phyloP scores from a whole-genome alignment of 2,113 vertebrate species.

The Australoheros scitulus region DNA sequence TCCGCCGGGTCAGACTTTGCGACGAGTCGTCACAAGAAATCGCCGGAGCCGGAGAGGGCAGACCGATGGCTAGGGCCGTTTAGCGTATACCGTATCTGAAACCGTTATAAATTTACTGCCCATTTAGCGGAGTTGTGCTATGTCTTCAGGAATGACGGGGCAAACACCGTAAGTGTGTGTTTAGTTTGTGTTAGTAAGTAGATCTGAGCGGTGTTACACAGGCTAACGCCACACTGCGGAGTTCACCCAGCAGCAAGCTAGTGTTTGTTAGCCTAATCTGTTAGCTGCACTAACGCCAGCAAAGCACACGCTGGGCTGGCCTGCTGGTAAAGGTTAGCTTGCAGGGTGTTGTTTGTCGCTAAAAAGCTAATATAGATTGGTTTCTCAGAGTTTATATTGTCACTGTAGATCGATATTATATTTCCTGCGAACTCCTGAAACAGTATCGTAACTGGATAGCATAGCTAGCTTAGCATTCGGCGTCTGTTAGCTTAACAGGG shows the following conservation, averaged over 20 bases:
- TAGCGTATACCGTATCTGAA: neutral
- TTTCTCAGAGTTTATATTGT: rapidly evolving
- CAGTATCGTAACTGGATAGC: neutral
- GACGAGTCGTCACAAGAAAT: constrained; percentile 56
- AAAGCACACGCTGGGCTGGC: neutral
- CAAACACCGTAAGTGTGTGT: constrained; percentile 78
- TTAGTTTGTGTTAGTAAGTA: neutral
- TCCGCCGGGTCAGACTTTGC: constrained; percentile 41
- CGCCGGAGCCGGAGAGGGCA: constrained; percentile 12
- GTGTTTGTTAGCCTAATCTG: neutral
- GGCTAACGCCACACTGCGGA: neutral
- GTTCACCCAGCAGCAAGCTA: neutral
- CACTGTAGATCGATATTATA: rapidly evolving
- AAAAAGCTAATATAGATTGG: neutral
- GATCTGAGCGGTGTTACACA: neutral
- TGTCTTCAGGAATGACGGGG: constrained; percentile 81
- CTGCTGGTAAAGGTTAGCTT: constrained; percentile 15
- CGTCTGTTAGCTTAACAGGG: neutral
- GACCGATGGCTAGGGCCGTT: constrained; percentile 47
- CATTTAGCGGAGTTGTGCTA: constrained; percentile 48
- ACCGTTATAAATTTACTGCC: constrained; percentile 8
- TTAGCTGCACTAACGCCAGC: neutral
- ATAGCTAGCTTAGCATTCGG: neutral
- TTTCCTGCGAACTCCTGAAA: rapidly evolving
- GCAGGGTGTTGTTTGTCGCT: rapidly evolving